Evolutionary conservation across 2,797 vertebrate genomes (phyloP), one percentile per base, ranked within the genome.

Genomic region (Cyclopterus lumpus): DNA sequence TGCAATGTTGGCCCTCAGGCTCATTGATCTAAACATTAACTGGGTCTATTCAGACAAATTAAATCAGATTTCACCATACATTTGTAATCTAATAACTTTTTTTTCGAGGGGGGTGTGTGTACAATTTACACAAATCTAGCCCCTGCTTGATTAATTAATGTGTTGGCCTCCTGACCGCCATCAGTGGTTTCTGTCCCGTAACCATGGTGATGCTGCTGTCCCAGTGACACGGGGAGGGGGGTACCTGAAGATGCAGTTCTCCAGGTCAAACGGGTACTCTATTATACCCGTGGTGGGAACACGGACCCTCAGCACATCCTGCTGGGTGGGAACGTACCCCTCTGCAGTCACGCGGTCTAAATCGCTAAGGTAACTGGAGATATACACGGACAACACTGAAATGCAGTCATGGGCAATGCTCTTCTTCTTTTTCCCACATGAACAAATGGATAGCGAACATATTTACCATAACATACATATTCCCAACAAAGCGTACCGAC

Each of bases 221-320:
- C 77, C 42, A 68, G 81, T 83, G 81, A 83, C 83, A 73, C 62
- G n/a, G n/a, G n/a, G n/a, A n/a, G n/a, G 44, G 26, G 57, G 88
- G 87, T 94, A 95, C 95, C 94, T 95, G 94, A 94, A 95, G 89
- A 95, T 94, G 92, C 93, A 90, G 91, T 94, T 95, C 91, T 95
- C 93, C 92, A 95, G 90, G 90, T 95, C 94, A 92, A 95, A 95
- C 8, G 95, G 94, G 90, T 95, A 95, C 90, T 95, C 94, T 91
- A 95, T 95, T 85, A 95, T 95, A 83, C 94, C 94, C 75, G 94
- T 95, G 80, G 94, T 95, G 86, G 94, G 94, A 83, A 95, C 94
- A 80, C 94, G 93, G 81, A 95, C 94, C 88, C 94, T 89, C 84
- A 95, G 93, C 86, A 95, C 94, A 80, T 95, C 94, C 89, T 95